Evolutionary conservation across 2,113 vertebrate genomes (phyloP).

Genomic region (Regulus satrapa): DNA sequence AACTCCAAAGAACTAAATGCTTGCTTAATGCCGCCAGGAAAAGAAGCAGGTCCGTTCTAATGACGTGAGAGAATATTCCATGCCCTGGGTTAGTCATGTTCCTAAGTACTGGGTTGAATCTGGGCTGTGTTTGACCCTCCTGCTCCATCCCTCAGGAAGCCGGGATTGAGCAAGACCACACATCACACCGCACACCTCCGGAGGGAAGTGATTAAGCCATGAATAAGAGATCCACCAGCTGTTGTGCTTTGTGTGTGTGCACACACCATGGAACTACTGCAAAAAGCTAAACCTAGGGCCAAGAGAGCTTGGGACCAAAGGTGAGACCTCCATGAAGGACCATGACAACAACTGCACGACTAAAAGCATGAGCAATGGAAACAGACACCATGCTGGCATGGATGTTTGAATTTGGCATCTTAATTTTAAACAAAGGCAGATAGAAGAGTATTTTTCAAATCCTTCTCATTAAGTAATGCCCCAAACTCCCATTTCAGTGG

Average conservation of each 20-base stretch:
- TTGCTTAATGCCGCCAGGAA: background rate
- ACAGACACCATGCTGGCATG: background rate
- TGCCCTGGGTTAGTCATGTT: conserved; percentile 21
- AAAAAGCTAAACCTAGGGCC: background rate
- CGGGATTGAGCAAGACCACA: conserved; percentile 56
- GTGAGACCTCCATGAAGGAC: conserved; percentile 57
- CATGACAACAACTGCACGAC: background rate
- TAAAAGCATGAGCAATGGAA: conserved; percentile 36
- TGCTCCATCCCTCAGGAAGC: background rate
- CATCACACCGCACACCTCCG: conserved; percentile 22
- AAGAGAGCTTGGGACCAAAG: conserved; percentile 30
- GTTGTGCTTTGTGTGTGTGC: conserved; percentile 26
- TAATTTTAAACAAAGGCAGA: conserved; percentile 20
- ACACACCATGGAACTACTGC: background rate
- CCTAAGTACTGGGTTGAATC: background rate
- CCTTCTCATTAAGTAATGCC: background rate
- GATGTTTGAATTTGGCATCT: conserved; percentile 3
- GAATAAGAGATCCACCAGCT: conserved; percentile 61
- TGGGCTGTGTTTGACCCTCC: conserved; percentile 15
- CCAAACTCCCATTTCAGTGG: background rate
- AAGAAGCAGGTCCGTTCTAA: conserved; percentile 37
- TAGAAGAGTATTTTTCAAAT: background rate
- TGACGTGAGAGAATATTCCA: background rate
- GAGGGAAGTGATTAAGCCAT: conserved; percentile 62
- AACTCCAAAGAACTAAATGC: background rate